These are phyloP conservation scores for Patiria miniata DNA, from an alignment of 35 echinoderm and acorn worm species.

Conservation along the genomic window DNA sequence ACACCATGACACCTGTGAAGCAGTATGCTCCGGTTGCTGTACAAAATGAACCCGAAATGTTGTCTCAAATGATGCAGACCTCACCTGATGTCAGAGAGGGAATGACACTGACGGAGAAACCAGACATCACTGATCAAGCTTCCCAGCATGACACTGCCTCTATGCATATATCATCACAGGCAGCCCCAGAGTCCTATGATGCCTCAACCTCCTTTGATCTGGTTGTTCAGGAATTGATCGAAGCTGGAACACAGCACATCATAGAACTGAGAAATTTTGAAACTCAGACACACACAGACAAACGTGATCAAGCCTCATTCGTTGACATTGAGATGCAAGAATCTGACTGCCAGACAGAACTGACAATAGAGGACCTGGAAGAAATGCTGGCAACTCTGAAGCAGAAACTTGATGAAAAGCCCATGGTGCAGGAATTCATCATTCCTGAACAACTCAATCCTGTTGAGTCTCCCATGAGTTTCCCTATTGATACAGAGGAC, in stretches of 20 bases:
- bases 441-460: conserved; percentile 30
- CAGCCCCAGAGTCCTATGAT: conserved; percentile 7
- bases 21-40: neutral
- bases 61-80: conserved; percentile 4
- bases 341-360: conserved; percentile 6
- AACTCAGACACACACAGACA: neutral
- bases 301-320: conserved; percentile 33
- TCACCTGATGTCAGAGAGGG: conserved; percentile 5
- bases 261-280: neutral
- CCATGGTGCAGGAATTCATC: conserved; percentile 20
- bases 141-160: neutral
- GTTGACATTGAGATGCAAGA: neutral
- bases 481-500: conserved; percentile 33
- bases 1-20: conserved; percentile 17
- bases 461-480: neutral
- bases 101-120: neutral
- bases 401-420: neutral
- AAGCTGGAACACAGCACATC: conserved; percentile 1
- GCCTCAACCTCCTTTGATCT: conserved; percentile 24
- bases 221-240: neutral
- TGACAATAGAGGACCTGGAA: conserved; percentile 54
- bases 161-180: neutral
- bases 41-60: neutral
- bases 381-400: conserved; percentile 26
- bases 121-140: neutral